These are phyloP conservation scores for Eudasyphora cyanicolor DNA, from an alignment of 2,888 invertebrate species.

Conservation along the genomic window DNA sequence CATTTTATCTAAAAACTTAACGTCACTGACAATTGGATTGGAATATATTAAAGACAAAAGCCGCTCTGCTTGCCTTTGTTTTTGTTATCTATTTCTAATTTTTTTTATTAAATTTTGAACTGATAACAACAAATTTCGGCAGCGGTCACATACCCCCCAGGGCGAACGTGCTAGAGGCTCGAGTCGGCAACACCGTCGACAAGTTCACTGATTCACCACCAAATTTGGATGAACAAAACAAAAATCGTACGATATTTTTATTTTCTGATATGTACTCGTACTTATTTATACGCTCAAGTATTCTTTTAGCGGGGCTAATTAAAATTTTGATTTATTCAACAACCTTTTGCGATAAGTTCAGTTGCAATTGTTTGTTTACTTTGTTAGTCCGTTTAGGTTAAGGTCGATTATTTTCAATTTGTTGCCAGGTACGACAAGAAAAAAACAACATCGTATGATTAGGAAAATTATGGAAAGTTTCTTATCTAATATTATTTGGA, in stretches of 20 bases:
- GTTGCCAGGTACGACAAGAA: background rate
- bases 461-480: constrained; percentile 2
- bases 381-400: background rate
- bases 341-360: constrained; percentile 8
- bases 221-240: constrained; percentile 13
- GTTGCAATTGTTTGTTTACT: background rate
- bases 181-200: background rate
- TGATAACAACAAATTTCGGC: constrained; percentile 12
- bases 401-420: background rate
- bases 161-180: background rate
- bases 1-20: too few species aligned
- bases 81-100: background rate
- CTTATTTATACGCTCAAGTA: background rate
- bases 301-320: constrained; percentile 2
- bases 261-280: background rate
- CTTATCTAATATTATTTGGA: background rate
- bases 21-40: too few species aligned
- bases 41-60: background rate
- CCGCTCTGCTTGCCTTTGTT: too few species aligned
- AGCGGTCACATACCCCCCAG: constrained; percentile 10
- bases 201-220: background rate
- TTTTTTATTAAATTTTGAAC: background rate
- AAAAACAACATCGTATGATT: background rate
- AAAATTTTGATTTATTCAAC: constrained; percentile 27
- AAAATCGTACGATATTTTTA: constrained; percentile 48